phyloP scores from a whole-genome alignment of 2,113 vertebrate genomes.

The Chelonoidis abingdonii region DNA sequence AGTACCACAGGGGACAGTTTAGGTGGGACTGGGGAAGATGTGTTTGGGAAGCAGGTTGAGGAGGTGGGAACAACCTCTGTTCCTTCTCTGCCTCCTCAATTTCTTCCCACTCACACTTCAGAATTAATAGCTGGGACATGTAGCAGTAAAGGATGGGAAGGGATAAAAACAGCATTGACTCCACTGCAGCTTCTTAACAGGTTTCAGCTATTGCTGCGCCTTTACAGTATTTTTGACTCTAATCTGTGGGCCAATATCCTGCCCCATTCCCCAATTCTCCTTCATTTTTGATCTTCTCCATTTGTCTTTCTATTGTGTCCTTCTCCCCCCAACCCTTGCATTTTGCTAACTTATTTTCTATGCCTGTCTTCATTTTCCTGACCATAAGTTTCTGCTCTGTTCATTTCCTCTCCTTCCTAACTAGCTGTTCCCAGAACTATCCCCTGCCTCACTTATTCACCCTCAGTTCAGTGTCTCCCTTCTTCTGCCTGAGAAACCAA shows the following conservation, averaged over 20 bases:
- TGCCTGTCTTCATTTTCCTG: neutral
- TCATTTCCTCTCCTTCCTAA: neutral
- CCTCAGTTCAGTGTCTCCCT: neutral
- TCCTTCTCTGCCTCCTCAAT: neutral
- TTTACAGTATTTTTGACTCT: neutral
- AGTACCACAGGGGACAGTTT: neutral
- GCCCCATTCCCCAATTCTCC: neutral
- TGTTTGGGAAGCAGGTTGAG: neutral
- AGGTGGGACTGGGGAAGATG: neutral
- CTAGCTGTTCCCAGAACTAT: neutral
- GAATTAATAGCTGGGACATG: neutral
- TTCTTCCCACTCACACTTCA: neutral
- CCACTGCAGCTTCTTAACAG: neutral
- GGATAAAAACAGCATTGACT: rapidly evolving
- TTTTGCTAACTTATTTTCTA: neutral
- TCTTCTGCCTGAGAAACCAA: neutral
- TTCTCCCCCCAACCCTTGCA: neutral
- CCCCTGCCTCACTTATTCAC: neutral
- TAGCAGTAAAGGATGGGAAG: rapidly evolving
- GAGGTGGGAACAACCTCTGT: neutral
- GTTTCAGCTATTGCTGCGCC: neutral
- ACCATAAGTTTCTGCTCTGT: neutral
- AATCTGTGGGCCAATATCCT: neutral
- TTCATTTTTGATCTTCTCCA: neutral
- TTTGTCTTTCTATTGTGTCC: neutral